Conservation (phyloP, 1,140 invertebrate genomes). For the silkworm (Bombyx mori) region ASM3026992v2 NC_085124.1:8871501-8872000, state of each 20-base stretch:
- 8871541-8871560: conserved; percentile 21
- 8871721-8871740: not conserved
- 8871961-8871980: too few relatives aligned
- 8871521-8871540: conserved; percentile 34
- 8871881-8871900: too few relatives aligned
- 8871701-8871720: not conserved
- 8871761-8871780: not conserved
- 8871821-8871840: too few relatives aligned
- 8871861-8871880: too few relatives aligned
- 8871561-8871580: conserved; percentile 30
- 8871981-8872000: too few relatives aligned
- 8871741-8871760: not conserved
- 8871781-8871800: too few relatives aligned
- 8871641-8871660: not conserved
- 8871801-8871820: too few relatives aligned
- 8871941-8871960: too few relatives aligned
- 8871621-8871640: not conserved
- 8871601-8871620: conserved; percentile 1
- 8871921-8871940: too few relatives aligned
- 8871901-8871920: too few relatives aligned
- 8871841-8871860: too few relatives aligned
- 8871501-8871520: conserved; percentile 34
- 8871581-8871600: conserved; percentile 1
- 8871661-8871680: not conserved
- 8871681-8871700: not conserved